A percentile compares a stretch with the other conserved stretches of the same genome.
Evolutionary conservation across 2,888 invertebrate species (phyloP).

Genomic region (Epistrophe eligans): DNA sequence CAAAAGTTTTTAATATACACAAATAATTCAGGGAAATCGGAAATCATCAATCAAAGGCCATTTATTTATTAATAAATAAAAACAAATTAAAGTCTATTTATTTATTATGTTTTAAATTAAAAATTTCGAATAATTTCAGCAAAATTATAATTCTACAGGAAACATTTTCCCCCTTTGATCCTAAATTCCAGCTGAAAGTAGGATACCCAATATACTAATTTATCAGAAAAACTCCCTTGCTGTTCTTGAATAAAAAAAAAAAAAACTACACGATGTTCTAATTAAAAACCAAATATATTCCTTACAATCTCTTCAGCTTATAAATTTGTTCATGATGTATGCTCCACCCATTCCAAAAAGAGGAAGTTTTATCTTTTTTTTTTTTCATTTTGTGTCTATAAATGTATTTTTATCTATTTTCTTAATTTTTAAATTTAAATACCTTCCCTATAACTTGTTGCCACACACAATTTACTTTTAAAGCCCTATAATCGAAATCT

Average conservation of each 20-base stretch:
- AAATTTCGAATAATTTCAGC: not conserved
- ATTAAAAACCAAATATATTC: conserved; percentile 18
- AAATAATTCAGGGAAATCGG: too few relatives aligned
- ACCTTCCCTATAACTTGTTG: conserved; percentile 1
- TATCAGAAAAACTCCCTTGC: not conserved
- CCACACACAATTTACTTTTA: conserved; percentile 13
- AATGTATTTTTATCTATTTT: conserved; percentile 39
- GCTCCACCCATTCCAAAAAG: not conserved
- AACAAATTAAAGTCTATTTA: too few relatives aligned
- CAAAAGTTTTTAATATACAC: too few relatives aligned
- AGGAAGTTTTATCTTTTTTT: not conserved
- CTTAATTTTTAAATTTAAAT: conserved; percentile 6
- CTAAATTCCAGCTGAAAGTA: not conserved
- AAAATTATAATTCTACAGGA: not conserved
- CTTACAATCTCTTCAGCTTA: not conserved
- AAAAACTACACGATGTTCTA: not conserved
- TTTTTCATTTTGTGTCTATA: not conserved
- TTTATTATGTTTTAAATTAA: not conserved
- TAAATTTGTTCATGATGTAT: not conserved
- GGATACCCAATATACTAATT: not conserved
- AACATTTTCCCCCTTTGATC: not conserved
- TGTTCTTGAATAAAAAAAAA: not conserved
- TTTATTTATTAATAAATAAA: too few relatives aligned
- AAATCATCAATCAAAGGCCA: too few relatives aligned
- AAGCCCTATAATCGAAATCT: conserved; percentile 28